These are phyloP conservation scores for Petrocephalus microphthalmus DNA, from an alignment of 2,113 vertebrate genomes.

Conservation along the genomic window DNA sequence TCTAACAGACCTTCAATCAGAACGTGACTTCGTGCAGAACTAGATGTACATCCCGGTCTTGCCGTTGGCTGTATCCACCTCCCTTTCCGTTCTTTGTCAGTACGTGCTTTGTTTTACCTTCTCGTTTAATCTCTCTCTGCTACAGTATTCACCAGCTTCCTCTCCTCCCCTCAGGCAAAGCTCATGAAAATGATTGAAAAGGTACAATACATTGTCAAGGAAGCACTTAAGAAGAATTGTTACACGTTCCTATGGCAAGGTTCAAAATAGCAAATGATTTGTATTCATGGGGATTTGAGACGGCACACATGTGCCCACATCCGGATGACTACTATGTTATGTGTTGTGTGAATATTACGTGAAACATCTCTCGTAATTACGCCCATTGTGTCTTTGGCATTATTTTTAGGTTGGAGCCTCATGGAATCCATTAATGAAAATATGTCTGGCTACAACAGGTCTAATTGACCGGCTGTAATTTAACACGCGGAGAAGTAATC, in stretches of 20 bases:
- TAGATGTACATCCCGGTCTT: neutral
- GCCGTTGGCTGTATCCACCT: neutral
- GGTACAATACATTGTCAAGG: neutral
- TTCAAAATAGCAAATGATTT: neutral
- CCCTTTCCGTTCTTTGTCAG: neutral
- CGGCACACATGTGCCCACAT: neutral
- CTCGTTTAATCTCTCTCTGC: neutral
- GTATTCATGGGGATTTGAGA: neutral
- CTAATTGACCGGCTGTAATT: neutral
- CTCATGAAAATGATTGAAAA: neutral
- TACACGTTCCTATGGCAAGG: neutral
- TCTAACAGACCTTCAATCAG: neutral
- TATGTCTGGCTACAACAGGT: neutral
- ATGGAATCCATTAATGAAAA: neutral
- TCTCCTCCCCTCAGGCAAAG: slow-evolving; percentile 8
- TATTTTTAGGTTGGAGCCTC: neutral
- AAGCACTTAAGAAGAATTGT: neutral
- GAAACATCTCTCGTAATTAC: neutral
- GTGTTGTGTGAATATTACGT: neutral
- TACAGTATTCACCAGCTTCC: neutral
- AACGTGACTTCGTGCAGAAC: neutral
- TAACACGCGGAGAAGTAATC: neutral
- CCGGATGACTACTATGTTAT: neutral
- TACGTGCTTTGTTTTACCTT: neutral
- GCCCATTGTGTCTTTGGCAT: neutral